Base-by-base conservation (phyloP, 1,140 invertebrate genomes). In the Pogonomyrmex barbatus region DNA sequence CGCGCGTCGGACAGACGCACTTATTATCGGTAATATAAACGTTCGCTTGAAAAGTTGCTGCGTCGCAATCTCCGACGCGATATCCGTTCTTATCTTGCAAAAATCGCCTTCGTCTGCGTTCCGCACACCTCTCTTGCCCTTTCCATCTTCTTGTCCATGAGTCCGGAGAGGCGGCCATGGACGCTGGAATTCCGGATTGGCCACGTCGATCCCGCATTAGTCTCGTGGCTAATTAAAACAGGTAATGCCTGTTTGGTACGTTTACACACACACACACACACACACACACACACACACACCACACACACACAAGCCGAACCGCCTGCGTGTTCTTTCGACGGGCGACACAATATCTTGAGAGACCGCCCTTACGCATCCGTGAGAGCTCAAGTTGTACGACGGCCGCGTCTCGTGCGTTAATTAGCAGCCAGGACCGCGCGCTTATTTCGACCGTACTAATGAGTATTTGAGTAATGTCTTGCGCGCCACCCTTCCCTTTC, bases 401-500 rank as follows among this genome's bases (percentile, higher is more conserved):
- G 67, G 60, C 70, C 90, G 24, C 24, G 88, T 91, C 91, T 89
- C 90, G 89, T 88, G 88, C 92, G 93, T 93, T 94, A 94, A 94
- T 94, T 94, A 94, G 92, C 85, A 84, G 92, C 90, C 92, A 92
- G 88, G 78, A 89, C 86, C 90, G 91, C 89, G 65, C 91, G 91
- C 91, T 93, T 92, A 94, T 94, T 94, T 93, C 90, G 91, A 89
- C 78, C 91, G 88, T 90, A 91, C 92, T 94, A 93, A 93, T 93
- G 92, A 94, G 93, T 94, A 93, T 93, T 94, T 94, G 93, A 94
- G 91, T 93, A 93, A 94, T 94, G 93, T 91, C 92, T 91, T 89
- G 90, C 83, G 86, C 89, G 88, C 89, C 75, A 79, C 85, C 67
- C 50, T 58, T 70, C 50, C 77, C 52, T 70, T 67, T 82, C 42